phyloP scores from a whole-genome alignment of 2,888 invertebrate genomes.

The Meta bourneti region DNA sequence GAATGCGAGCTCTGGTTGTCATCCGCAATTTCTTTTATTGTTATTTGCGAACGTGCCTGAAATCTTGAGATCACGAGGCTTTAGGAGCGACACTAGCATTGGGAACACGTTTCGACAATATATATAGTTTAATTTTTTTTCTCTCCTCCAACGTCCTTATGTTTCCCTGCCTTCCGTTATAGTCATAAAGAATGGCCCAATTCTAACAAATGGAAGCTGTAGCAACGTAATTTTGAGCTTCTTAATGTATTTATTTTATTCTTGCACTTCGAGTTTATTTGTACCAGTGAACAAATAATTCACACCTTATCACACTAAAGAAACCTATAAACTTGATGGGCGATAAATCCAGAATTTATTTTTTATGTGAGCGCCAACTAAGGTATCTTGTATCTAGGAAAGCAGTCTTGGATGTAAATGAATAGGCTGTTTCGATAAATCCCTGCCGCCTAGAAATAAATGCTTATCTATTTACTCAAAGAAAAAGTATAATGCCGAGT shows the following conservation, averaged over 20 bases:
- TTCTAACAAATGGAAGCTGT: slow-evolving; percentile 57
- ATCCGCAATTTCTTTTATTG: slow-evolving; percentile 71
- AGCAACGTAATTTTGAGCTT: slow-evolving; percentile 61
- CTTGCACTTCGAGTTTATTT: slow-evolving; percentile 18
- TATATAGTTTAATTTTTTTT: slow-evolving; percentile 49
- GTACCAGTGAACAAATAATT: slow-evolving; percentile 59
- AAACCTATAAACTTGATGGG: slow-evolving; percentile 61
- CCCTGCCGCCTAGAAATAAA: slow-evolving; percentile 13
- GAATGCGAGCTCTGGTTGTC: slow-evolving; percentile 56
- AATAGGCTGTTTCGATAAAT: slow-evolving; percentile 34
- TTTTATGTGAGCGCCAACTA: neutral
- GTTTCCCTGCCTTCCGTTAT: slow-evolving; percentile 47
- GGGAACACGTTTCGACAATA: slow-evolving; percentile 66
- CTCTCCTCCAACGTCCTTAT: slow-evolving; percentile 2
- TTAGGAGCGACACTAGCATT: slow-evolving; percentile 41
- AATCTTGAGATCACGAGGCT: slow-evolving; percentile 56
- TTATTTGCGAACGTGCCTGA: slow-evolving; percentile 64
- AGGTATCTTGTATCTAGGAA: neutral
- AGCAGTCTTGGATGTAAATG: slow-evolving; percentile 43
- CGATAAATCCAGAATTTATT: slow-evolving; percentile 41
- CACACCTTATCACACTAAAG: slow-evolving; percentile 54
- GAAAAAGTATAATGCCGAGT: neutral
- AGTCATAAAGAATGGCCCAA: slow-evolving; percentile 49
- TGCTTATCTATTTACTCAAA: slow-evolving; percentile 29
- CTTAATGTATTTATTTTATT: slow-evolving; percentile 60